Conservation (phyloP, 2,113 vertebrate genomes). For the Pangasianodon hypophthalmus region DNA sequence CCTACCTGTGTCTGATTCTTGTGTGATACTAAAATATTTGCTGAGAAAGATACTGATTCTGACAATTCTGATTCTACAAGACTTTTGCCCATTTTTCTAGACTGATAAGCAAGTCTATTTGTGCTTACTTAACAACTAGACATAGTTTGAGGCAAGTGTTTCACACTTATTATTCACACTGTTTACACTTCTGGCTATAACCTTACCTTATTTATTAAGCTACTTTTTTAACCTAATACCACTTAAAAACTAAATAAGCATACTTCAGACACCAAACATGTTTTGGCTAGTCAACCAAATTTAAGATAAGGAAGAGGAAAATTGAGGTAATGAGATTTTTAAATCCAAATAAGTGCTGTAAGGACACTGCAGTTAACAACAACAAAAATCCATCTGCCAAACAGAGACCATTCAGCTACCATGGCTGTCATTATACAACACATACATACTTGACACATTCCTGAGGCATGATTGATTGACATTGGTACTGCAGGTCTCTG, state of each 20-base stretch:
- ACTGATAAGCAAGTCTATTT: not conserved
- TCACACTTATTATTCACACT: not conserved
- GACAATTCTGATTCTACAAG: too few relatives aligned
- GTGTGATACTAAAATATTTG: not conserved
- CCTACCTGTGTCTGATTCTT: not conserved
- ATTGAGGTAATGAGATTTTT: not conserved
- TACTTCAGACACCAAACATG: not conserved
- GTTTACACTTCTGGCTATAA: not conserved
- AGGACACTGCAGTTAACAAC: not conserved
- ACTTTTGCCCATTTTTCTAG: not conserved
- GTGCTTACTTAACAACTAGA: not conserved
- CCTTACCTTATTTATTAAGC: not conserved
- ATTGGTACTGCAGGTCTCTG: not conserved
- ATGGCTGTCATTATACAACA: not conserved
- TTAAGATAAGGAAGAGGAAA: not conserved
- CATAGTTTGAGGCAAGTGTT: not conserved
- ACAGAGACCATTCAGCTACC: not conserved
- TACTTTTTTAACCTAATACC: not conserved
- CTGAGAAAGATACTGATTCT: not conserved
- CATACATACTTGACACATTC: not conserved
- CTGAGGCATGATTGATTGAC: slow-evolving; percentile 3
- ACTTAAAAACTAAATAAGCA: not conserved
- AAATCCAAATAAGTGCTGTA: not conserved
- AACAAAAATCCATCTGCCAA: not conserved
- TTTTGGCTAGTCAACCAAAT: not conserved